These are phyloP conservation scores for Halichoeres trimaculatus DNA, from an alignment of 2,113 vertebrate species.

Conservation along the genomic window DNA sequence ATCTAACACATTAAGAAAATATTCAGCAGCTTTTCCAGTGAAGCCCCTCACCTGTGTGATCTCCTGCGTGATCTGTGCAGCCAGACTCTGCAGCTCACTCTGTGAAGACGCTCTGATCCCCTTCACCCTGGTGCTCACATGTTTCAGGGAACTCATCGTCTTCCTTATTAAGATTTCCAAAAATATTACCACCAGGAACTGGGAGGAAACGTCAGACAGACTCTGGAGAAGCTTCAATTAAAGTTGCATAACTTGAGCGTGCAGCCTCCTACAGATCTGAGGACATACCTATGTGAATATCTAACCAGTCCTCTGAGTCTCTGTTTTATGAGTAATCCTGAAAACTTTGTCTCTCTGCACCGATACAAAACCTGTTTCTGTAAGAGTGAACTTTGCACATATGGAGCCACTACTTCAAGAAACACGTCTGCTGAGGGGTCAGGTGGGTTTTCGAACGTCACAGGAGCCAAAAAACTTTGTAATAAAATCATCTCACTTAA, in stretches of 20 bases:
- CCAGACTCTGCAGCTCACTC: slow-evolving; percentile 18
- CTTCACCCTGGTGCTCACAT: slow-evolving; percentile 19
- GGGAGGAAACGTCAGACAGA: neutral
- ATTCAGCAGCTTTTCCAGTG: too few relatives aligned
- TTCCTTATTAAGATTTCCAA: neutral
- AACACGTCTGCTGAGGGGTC: too few relatives aligned
- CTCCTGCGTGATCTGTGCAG: slow-evolving; percentile 25
- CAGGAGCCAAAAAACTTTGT: too few relatives aligned
- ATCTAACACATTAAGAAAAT: too few relatives aligned
- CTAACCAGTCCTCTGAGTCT: neutral
- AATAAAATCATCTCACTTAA: too few relatives aligned
- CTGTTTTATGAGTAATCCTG: neutral
- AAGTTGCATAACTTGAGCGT: neutral
- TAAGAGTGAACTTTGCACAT: neutral
- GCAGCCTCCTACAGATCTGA: neutral
- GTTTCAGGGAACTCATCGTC: slow-evolving; percentile 18
- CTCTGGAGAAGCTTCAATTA: neutral
- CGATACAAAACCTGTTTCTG: neutral
- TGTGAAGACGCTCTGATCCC: slow-evolving; percentile 10
- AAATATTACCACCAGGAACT: neutral
- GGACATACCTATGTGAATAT: neutral
- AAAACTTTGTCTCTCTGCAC: neutral
- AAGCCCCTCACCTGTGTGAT: slow-evolving; percentile 41
- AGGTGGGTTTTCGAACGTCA: too few relatives aligned
- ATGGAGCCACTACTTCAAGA: too few relatives aligned